Base-by-base conservation (phyloP, 2,888 invertebrate genomes). In the Thecocarcelia acutangulata region DNA sequence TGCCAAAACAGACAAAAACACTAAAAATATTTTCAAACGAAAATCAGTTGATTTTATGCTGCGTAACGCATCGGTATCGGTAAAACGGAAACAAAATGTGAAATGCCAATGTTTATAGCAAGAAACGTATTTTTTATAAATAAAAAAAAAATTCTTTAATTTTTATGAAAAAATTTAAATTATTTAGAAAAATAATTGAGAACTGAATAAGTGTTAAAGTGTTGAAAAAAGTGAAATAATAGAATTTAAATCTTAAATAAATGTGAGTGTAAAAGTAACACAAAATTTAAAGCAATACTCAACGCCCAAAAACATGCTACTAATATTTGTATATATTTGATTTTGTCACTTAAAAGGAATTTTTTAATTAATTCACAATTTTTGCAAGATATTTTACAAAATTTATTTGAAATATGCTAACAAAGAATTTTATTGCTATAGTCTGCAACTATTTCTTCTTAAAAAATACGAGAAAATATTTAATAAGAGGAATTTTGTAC, bases 41-140 rank as follows among this genome's bases (percentile, higher is more conserved):
- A 72, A 78, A 80, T 89, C 88, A 90, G 90, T 90, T 90, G 88
- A 88, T 88, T 86, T 90, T 90, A 88, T 89, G 89, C 90, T 89
- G 89, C 88, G 89, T 87, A 87, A 87, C 87, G 86, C 84, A 84
- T n/a, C 44, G 52, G 61, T 58, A 21, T 68, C 78, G 78, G 66
- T 79, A 13, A 54, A 66, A 44, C 78, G 78, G 72, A 59, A 72
- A 37, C 46, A 64, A 66, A 13, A 44, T 2, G 9, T 1, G 21
- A 50, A 61, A 24, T 44, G 12, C 0, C 52, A 50, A 24, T 3
- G 11, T 17, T 56, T n/a, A 9, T 4, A 28, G 15, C 2, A 37
- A 64, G 63, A 70, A 77, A 61, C 77, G 77, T 74, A 58, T 48
- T 66, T 66, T 63, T 61, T 61, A 15, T 28, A 37, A 4, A 42